phyloP scores from a whole-genome alignment of 2,797 vertebrate genomes.

The Neosalanx taihuensis region DNA sequence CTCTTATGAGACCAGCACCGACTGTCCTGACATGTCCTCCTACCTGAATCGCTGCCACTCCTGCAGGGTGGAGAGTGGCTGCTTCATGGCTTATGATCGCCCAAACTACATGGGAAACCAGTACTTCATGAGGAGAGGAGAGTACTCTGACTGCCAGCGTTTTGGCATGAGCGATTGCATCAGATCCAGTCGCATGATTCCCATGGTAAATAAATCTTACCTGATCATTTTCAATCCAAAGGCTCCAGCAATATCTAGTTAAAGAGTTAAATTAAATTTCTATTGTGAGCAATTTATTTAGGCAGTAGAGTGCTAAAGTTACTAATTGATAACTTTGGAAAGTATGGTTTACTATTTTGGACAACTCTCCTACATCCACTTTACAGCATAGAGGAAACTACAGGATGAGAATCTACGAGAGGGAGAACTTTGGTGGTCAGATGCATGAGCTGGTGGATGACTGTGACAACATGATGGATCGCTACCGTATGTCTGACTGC shows the following conservation, averaged over 20 bases:
- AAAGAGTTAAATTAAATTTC: background rate
- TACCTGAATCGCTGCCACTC: slow-evolving; percentile 60
- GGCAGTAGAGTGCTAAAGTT: background rate
- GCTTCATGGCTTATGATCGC: slow-evolving; percentile 56
- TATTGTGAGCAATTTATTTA: background rate
- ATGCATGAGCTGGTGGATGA: slow-evolving; percentile 38
- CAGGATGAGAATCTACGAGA: slow-evolving; percentile 49
- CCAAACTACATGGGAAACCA: slow-evolving; percentile 52
- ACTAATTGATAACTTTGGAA: background rate
- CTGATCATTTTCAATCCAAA: background rate
- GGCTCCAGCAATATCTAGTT: background rate
- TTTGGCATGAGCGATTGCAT: slow-evolving; percentile 46
- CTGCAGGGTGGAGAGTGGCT: slow-evolving; percentile 52
- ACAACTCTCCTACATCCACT: slow-evolving; percentile 3
- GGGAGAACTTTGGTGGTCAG: slow-evolving; percentile 41
- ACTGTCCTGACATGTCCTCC: slow-evolving; percentile 51
- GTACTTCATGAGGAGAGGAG: slow-evolving; percentile 53
- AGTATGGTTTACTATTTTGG: background rate
- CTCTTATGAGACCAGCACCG: slow-evolving; percentile 51
- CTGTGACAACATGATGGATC: slow-evolving; percentile 33
- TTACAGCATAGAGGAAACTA: slow-evolving; percentile 54
- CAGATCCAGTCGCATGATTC: slow-evolving; percentile 51
- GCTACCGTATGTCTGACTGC: slow-evolving; percentile 31
- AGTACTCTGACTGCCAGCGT: slow-evolving; percentile 46
- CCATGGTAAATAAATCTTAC: slow-evolving; percentile 25